Evolutionary conservation across 2,888 invertebrate genomes (phyloP).

Genomic region (Helobdella robusta): DNA sequence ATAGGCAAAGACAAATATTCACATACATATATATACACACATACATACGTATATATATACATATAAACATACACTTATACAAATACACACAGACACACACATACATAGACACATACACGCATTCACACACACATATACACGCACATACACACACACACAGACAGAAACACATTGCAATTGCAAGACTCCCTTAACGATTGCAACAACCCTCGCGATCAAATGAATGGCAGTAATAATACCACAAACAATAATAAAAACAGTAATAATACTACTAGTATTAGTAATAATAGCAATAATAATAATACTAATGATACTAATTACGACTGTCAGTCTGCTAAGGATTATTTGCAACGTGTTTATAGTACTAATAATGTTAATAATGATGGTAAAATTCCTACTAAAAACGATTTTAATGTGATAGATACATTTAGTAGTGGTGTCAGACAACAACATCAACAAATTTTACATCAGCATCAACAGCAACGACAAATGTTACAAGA

Average conservation of each 20-base stretch:
- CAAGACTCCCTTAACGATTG: not conserved
- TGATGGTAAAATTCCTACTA: not conserved
- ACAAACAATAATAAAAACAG: not conserved
- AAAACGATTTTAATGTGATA: not conserved
- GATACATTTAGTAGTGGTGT: too few species aligned
- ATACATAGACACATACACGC: not conserved
- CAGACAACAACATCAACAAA: too few species aligned
- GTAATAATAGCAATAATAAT: not conserved
- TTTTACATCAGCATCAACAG: too few species aligned
- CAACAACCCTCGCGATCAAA: not conserved
- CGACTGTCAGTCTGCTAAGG: not conserved
- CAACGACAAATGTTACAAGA: too few species aligned
- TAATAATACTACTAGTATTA: not conserved
- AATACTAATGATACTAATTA: not conserved
- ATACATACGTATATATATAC: not conserved
- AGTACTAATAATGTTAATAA: slow-evolving; percentile 16
- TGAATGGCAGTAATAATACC: not conserved
- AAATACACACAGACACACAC: not conserved
- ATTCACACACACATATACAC: not conserved
- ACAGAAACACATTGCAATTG: not conserved
- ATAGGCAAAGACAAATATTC: not conserved
- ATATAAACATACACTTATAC: not conserved
- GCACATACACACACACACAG: not conserved
- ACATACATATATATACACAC: not conserved
- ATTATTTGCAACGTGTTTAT: not conserved